Base-by-base conservation (phyloP, 1,140 invertebrate species). In the Drosophila tropicalis region DNA sequence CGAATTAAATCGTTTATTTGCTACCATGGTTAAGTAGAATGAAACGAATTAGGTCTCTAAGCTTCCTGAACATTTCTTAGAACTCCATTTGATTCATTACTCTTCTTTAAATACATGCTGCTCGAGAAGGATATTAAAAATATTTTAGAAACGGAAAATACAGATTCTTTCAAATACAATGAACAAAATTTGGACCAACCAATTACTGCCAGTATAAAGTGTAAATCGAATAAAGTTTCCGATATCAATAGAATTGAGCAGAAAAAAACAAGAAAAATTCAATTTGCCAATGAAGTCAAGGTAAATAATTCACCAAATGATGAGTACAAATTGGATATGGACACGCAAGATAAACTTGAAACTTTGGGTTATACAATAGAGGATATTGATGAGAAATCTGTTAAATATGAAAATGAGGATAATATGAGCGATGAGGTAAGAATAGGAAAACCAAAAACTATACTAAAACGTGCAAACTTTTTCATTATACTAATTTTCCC, bases 161-260 rank as follows among this genome's bases (percentile, higher is more conserved):
- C 19, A 47, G 69, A 79, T 67, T 64, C 72, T 32, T 6, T 19
- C 56, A 70, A 77, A 65, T 36, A 61, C 29, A 68, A 41, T 17
- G 68, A 79, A 47, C 25, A 58, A 55, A 87, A 68, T 15, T 51
- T 57, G 3, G 67, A 17, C 9, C 19, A 55, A 13, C 22, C 39
- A 29, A 29, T 5, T n/a, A 67, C 51, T 40, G 81, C 51, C 22
- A 64, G 55, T 65, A 77, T 76, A 74, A 87, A 70, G 69, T 62
- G 70, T 58, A 89, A 89, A 70, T 75, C 84, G 41, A 87, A 87
- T 72, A 87, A 84, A 68, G 84, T 87, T 69, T 64, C 76, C 60
- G 80, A 87, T 78, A 67, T 84, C 56, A 72, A 67, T 61, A 67
- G 70, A 64, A 56, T 55, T 12, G 54, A 69, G 1, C 15, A n/a